Evolutionary conservation across 1,140 invertebrate species (phyloP).

Genomic region (Aleiodes sp.): DNA sequence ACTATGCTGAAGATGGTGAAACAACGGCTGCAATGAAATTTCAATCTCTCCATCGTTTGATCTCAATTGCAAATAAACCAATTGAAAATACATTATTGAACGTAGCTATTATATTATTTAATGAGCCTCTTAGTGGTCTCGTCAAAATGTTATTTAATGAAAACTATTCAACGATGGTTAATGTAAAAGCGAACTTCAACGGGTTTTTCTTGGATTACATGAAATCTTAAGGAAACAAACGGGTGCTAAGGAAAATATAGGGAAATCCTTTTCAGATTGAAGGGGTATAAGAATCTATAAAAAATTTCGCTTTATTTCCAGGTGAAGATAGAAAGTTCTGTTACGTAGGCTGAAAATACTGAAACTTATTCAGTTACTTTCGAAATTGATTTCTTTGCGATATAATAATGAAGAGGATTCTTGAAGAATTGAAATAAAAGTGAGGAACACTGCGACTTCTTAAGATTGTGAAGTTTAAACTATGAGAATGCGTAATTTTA

Average conservation of each 20-base stretch:
- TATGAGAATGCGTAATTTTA: not conserved
- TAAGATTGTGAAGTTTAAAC: not conserved
- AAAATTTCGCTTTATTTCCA: not conserved
- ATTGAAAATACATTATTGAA: not conserved
- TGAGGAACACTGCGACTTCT: not conserved
- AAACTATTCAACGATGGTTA: no score
- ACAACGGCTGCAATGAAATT: constrained; percentile 2
- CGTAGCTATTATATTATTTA: no score
- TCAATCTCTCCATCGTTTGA: constrained; percentile 30
- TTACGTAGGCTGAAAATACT: not conserved
- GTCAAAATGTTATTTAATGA: no score
- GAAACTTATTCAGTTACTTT: not conserved
- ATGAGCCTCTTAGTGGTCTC: no score
- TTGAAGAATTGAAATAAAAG: not conserved
- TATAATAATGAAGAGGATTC: no score
- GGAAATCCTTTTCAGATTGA: no score
- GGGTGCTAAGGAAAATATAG: no score
- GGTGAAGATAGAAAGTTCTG: not conserved
- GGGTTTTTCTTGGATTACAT: no score
- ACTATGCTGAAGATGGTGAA: not conserved
- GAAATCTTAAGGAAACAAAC: no score
- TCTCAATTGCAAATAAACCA: constrained; percentile 17
- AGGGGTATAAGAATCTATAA: not conserved
- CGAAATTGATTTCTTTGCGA: not conserved
- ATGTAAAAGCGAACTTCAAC: no score